Base-by-base conservation (phyloP, 1,140 invertebrate species). In the Dendrolimus kikuchii region DNA sequence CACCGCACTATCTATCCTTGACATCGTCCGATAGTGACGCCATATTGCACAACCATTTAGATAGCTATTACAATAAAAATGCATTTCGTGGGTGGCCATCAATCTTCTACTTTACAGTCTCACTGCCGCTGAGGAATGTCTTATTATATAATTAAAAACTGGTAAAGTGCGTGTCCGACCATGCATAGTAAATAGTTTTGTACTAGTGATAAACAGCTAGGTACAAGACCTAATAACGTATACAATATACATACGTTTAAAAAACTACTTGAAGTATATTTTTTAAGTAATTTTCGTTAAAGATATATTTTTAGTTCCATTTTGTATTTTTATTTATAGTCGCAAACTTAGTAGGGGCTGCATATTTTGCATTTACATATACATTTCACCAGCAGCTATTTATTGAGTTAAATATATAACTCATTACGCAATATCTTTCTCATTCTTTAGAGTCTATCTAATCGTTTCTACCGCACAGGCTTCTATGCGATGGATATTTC, bases 41-140 rank as follows among this genome's bases (percentile, higher is more conserved):
- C 64, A 73, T 78, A 78, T 74, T 74, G 77, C 69, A 77, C 66
- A 62, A 59, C 67, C 69, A 74, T 81, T 81, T 72, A 81, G 77
- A 82, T 82, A 73, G 59, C 55, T 39, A 61, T 63, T 58, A 80
- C 71, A 77, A 67, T 78, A 77, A 75, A 74, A 81, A 71, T 71
- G 75, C 72, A 76, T 75, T 78, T 70, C 56, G 62, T 72, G 58
- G 66, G 63, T 60, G 63, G 57, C 40, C 66, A 68, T 71, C 60
- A 63, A 68, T 64, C 57, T 68, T 59, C 7, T 46, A 50, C 51
- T 51, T 49, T 59, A 53, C 51, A 49, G 54, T 44, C 49, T 65
- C 40, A 49, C 51, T 37, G 9, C n/a, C 23, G 48, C 43, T 55
- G 8, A 59, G 49, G 58, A 56, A 56, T 60, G 59, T 49, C 44